Conservation (phyloP, 2,797 vertebrate genomes). For the Epinephelus awoara region DNA sequence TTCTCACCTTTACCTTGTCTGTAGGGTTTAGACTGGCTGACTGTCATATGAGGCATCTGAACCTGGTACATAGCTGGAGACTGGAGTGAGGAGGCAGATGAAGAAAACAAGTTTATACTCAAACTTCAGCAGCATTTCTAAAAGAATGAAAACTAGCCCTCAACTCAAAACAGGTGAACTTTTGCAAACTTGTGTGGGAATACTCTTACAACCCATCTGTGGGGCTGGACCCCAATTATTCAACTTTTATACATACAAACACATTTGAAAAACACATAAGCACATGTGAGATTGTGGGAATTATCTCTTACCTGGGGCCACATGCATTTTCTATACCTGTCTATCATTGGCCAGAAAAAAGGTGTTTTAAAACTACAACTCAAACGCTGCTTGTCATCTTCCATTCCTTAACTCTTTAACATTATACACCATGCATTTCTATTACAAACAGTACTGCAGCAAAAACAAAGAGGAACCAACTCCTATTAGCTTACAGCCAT, state of each 20-base stretch:
- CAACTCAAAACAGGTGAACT: slow-evolving; percentile 13
- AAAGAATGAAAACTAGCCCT: slow-evolving; percentile 30
- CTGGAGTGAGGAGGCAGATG: slow-evolving; percentile 80
- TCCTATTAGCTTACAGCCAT: slow-evolving; percentile 53
- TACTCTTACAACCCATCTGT: slow-evolving; percentile 7
- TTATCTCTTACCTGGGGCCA: slow-evolving; percentile 68
- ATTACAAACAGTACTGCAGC: slow-evolving; percentile 49
- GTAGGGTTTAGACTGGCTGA: slow-evolving; percentile 99
- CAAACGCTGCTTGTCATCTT: slow-evolving; percentile 32
- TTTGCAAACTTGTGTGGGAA: slow-evolving; percentile 1
- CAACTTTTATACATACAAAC: slow-evolving; percentile 22
- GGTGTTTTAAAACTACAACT: slow-evolving; percentile 29
- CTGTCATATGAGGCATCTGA: slow-evolving; percentile 97
- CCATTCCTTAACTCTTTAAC: slow-evolving; percentile 31
- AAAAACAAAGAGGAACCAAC: slow-evolving; percentile 40
- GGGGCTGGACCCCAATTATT: slow-evolving; percentile 3
- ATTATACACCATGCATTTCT: slow-evolving; percentile 69
- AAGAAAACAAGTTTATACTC: slow-evolving; percentile 41
- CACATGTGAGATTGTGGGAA: slow-evolving; percentile 28
- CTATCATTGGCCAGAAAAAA: slow-evolving; percentile 35
- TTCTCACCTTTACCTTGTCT: slow-evolving; percentile 99
- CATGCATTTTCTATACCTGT: slow-evolving; percentile 75
- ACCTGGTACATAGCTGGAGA: slow-evolving; percentile 96
- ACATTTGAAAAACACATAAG: background rate
- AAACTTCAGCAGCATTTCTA: slow-evolving; percentile 13